Evolutionary conservation across 2,797 vertebrate species (phyloP).

Genomic region (Lepilemur ruficaudatus): DNA sequence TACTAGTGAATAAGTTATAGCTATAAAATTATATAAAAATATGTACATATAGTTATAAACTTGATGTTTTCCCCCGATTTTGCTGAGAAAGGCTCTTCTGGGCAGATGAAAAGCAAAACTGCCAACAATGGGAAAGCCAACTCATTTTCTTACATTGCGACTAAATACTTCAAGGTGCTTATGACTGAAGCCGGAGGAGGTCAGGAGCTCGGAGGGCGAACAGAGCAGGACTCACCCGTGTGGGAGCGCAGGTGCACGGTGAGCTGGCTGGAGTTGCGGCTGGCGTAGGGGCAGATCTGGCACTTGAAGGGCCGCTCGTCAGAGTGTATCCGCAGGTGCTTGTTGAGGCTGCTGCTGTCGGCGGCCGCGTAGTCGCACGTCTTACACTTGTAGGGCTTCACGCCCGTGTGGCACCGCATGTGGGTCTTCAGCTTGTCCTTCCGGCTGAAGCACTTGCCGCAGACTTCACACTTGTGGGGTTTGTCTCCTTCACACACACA

Average conservation of each 20-base stretch:
- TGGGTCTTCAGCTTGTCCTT: conserved; percentile 98
- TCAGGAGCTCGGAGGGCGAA: not conserved
- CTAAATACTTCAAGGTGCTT: accelerated
- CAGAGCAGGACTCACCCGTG: conserved; percentile 88
- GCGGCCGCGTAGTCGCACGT: conserved; percentile 94
- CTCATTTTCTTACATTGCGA: accelerated
- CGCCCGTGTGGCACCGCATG: conserved; percentile 95
- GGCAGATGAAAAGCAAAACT: not conserved
- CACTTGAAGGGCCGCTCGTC: conserved; percentile 98
- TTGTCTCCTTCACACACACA: conserved; percentile 91
- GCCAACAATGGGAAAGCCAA: accelerated
- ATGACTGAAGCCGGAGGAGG: accelerated
- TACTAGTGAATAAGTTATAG: no score
- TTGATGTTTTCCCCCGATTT: not conserved
- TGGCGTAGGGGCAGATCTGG: conserved; percentile 98
- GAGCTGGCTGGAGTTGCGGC: conserved; percentile 98
- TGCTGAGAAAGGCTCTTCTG: not conserved
- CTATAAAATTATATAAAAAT: not conserved
- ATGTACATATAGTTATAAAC: no score
- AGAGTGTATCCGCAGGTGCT: conserved; percentile 96
- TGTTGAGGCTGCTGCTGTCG: conserved; percentile 98
- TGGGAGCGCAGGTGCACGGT: conserved; percentile 97
- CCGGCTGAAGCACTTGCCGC: conserved; percentile 95
- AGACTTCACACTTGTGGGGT: conserved; percentile 96
- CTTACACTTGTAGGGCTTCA: conserved; percentile 97